Conservation (phyloP, 2,113 vertebrate species). For the Semicossyphus pulcher region DNA sequence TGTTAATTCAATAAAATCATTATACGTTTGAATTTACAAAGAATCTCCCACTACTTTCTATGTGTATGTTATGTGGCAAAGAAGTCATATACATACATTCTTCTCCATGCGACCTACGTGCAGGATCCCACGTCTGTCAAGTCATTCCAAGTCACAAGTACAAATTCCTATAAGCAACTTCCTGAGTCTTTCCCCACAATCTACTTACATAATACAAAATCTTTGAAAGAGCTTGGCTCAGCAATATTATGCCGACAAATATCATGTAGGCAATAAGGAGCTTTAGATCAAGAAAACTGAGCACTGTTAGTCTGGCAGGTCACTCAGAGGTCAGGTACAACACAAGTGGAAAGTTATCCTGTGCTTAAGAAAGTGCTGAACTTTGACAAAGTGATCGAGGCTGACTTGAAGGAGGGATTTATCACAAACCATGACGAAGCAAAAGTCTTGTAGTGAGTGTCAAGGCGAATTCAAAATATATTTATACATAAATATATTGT, state of each 20-base stretch:
- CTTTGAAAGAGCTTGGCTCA: slow-evolving; percentile 27
- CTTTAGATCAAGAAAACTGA: slow-evolving; percentile 15
- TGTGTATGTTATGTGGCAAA: background rate
- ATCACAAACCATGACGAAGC: background rate
- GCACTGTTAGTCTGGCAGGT: background rate
- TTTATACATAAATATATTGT: no score
- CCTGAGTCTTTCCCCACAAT: slow-evolving; percentile 11
- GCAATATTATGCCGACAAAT: slow-evolving; percentile 19
- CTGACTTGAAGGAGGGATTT: background rate
- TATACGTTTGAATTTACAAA: no score
- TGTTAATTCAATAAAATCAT: slow-evolving; percentile 26
- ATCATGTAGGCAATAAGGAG: slow-evolving; percentile 19
- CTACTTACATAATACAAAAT: slow-evolving; percentile 50
- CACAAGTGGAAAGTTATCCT: background rate
- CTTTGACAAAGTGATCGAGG: background rate
- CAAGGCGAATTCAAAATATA: no score
- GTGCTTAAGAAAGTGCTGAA: background rate
- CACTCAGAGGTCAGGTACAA: background rate
- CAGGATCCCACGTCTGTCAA: background rate
- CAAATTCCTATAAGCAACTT: slow-evolving; percentile 8
- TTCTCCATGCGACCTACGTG: background rate
- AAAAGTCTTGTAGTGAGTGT: no score
- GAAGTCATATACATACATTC: background rate
- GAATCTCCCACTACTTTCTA: background rate
- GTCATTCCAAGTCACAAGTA: background rate